A percentile compares a stretch with the other conserved stretches of the same genome.
Evolutionary conservation across 2,888 invertebrate species (phyloP).

Genomic region (Cerastis leucographa): DNA sequence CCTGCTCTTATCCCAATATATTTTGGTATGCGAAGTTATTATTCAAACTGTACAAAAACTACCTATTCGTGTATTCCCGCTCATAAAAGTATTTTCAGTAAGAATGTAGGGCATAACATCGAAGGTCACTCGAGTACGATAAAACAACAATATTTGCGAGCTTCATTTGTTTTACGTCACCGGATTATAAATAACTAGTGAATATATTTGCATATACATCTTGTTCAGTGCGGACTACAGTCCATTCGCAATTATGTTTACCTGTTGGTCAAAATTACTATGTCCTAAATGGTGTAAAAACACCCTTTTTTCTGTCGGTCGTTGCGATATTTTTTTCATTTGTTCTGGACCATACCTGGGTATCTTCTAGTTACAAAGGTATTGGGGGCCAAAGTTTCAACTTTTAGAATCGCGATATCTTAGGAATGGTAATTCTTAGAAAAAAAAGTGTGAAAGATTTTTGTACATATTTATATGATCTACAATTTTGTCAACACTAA

Average conservation of each 20-base stretch:
- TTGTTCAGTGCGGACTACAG: constrained; percentile 34
- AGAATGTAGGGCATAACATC: constrained; percentile 30
- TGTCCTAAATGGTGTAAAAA: background rate
- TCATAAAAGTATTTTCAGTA: constrained; percentile 15
- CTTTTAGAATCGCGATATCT: no score
- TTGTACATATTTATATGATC: no score
- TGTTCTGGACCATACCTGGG: background rate
- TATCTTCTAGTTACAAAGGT: background rate
- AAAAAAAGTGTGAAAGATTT: no score
- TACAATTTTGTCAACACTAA: no score
- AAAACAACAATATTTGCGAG: constrained; percentile 44
- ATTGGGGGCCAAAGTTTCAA: background rate
- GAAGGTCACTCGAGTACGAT: constrained; percentile 40
- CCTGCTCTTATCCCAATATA: background rate
- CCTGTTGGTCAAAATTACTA: background rate
- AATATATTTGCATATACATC: constrained; percentile 45
- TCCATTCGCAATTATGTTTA: background rate
- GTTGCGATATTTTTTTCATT: no score
- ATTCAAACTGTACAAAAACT: background rate
- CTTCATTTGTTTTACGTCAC: constrained; percentile 56
- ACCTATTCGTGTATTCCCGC: constrained; percentile 14
- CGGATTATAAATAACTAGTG: constrained; percentile 49
- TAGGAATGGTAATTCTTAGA: no score
- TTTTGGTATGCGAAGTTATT: background rate
- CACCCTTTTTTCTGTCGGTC: background rate